Conservation (phyloP, 2,888 invertebrate species). For the Vesta saturnalis region DNA sequence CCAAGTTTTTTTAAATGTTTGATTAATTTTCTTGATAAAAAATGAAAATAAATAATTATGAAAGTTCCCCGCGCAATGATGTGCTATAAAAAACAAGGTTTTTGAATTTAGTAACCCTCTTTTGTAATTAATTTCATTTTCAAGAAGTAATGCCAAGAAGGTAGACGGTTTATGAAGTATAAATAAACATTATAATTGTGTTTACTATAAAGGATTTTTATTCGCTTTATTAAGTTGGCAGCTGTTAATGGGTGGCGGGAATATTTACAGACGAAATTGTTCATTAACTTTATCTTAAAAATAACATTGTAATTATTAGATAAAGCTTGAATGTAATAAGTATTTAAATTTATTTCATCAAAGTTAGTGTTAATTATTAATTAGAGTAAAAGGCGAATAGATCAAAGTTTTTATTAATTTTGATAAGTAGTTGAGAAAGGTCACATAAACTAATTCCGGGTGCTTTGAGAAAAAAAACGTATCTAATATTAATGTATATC, state of each 20-base stretch:
- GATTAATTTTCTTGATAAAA: conserved; percentile 16
- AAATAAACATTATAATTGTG: conserved; percentile 51
- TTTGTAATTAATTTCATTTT: conserved; percentile 40
- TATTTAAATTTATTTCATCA: conserved; percentile 31
- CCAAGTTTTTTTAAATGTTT: conserved; percentile 23
- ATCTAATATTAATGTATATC: conserved; percentile 22
- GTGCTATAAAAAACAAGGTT: conserved; percentile 27
- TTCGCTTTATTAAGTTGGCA: conserved; percentile 49
- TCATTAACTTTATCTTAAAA: conserved; percentile 38
- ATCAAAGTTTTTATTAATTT: conserved; percentile 43
- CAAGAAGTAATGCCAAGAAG: conserved; percentile 38
- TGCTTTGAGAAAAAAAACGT: conserved; percentile 23
- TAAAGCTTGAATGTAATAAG: background rate
- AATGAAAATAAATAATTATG: conserved; percentile 24
- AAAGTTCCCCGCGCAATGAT: conserved; percentile 19
- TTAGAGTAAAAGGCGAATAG: conserved; percentile 53
- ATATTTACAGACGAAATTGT: conserved; percentile 50
- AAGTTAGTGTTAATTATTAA: conserved; percentile 52
- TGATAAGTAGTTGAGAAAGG: conserved; percentile 34
- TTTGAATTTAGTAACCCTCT: conserved; percentile 38
- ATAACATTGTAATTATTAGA: conserved; percentile 4
- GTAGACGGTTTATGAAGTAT: conserved; percentile 43
- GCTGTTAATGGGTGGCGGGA: conserved; percentile 48
- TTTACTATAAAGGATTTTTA: conserved; percentile 37
- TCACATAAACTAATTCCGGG: conserved; percentile 30